Percentiles rank a stretch among this genome's conserved stretches.
Conservation (phyloP, 2,113 vertebrate species). For the Callipepla californica region DNA sequence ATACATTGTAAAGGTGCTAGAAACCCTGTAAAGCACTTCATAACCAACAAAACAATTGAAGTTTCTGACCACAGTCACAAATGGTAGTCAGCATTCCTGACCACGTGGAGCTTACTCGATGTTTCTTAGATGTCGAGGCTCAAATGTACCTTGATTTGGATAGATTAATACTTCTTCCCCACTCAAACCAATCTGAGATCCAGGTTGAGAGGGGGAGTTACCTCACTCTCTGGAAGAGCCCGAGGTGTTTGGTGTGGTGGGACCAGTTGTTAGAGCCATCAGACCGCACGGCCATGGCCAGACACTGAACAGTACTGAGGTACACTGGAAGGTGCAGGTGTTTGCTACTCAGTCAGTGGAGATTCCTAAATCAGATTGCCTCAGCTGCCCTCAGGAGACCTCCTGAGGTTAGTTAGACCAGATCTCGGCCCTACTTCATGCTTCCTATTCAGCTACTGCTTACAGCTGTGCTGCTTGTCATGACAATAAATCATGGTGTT, state of each 20-base stretch:
- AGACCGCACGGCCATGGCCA: not conserved
- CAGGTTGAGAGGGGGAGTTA: not conserved
- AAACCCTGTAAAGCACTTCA: not conserved
- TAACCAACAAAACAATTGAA: not conserved
- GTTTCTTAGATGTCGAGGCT: not conserved
- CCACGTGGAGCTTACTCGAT: not conserved
- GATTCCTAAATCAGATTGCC: not conserved
- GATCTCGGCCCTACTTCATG: not conserved
- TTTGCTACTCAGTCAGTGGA: not conserved
- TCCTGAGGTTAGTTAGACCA: not conserved
- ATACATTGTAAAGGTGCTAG: not conserved
- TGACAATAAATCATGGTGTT: not conserved
- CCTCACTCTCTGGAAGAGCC: not conserved
- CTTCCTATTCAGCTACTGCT: not conserved
- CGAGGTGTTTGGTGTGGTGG: not conserved
- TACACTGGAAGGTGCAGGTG: not conserved
- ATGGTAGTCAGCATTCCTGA: not conserved
- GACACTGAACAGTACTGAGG: not conserved
- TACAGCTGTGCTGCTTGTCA: not conserved
- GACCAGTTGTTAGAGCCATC: not conserved
- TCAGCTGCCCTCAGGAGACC: not conserved
- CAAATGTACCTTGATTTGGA: not conserved
- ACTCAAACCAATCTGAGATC: not conserved
- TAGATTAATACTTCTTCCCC: not conserved
- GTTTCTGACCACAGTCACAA: not conserved